Percentiles rank a stretch among this genome's conserved stretches.
phyloP scores from a whole-genome alignment of 2,113 vertebrate species.

The Podarcis cretensis region DNA sequence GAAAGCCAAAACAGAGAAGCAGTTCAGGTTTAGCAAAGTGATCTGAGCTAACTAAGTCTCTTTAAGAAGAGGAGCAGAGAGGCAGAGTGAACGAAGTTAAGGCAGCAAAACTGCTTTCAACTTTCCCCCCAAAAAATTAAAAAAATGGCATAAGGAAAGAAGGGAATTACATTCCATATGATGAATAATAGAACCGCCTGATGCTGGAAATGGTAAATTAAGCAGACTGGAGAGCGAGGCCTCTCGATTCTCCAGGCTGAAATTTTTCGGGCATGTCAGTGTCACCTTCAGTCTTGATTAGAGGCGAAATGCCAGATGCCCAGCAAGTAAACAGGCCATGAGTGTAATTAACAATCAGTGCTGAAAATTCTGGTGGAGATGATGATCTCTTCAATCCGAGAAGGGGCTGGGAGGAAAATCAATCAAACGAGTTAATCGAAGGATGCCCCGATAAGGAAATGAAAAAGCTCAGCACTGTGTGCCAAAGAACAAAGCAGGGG shows the following conservation, averaged over 20 bases:
- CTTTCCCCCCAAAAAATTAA: background rate
- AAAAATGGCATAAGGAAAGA: fast-evolving
- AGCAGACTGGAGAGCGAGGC: background rate
- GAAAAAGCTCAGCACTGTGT: background rate
- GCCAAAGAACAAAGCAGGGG: conserved; percentile 26
- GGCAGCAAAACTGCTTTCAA: conserved; percentile 1
- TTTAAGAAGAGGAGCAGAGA: background rate
- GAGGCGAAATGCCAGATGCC: conserved; percentile 35
- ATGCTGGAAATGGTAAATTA: background rate
- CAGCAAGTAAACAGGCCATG: conserved; percentile 49
- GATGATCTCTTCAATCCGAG: conserved; percentile 25
- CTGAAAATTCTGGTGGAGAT: conserved; percentile 26
- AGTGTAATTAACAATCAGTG: conserved; percentile 55
- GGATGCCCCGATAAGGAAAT: conserved; percentile 34
- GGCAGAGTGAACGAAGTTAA: background rate
- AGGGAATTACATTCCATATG: background rate
- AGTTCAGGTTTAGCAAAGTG: no score
- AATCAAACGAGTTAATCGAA: conserved; percentile 38
- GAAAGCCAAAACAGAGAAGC: no score
- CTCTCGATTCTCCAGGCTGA: background rate
- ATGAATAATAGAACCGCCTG: background rate
- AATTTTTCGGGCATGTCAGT: background rate
- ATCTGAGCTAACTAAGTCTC: no score
- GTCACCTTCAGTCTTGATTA: conserved; percentile 45
- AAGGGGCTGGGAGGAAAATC: background rate